A percentile compares a stretch with the other conserved stretches of the same genome.
Evolutionary conservation across 2,797 vertebrate genomes (phyloP).

Genomic region (Sebastes reedi): DNA sequence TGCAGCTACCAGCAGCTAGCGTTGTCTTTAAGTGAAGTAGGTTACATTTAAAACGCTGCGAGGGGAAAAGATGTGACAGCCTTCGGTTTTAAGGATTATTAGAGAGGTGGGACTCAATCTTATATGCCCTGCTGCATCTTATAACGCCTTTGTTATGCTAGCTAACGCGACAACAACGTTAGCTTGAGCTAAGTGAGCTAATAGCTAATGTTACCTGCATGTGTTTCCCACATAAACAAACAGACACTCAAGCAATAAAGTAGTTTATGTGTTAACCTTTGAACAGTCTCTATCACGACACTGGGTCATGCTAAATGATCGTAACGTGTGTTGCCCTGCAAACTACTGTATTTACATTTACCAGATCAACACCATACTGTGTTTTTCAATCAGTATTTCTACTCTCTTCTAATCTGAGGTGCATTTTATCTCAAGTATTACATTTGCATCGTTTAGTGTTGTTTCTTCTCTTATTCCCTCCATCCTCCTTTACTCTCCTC

Average conservation of each 20-base stretch:
- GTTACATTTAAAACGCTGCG: neutral
- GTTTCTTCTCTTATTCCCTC: neutral
- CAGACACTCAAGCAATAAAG: neutral
- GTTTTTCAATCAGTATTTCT: neutral
- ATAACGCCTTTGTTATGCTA: neutral
- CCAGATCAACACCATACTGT: neutral
- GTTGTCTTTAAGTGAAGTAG: too few relatives aligned
- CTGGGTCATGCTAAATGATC: neutral
- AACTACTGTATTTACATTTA: neutral
- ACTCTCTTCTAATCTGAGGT: too few relatives aligned
- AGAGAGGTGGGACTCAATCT: slow-evolving; percentile 28
- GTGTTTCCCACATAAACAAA: neutral
- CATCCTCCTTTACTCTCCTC: neutral
- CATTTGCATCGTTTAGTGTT: neutral
- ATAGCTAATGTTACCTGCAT: neutral
- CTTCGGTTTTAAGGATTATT: neutral
- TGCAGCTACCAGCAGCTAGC: neutral
- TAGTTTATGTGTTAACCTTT: neutral
- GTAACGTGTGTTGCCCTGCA: neutral
- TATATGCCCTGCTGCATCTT: neutral
- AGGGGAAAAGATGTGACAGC: neutral
- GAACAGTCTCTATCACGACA: neutral
- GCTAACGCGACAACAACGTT: slow-evolving; percentile 12
- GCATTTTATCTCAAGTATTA: neutral
- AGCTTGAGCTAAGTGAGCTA: slow-evolving; percentile 48